Percentiles rank a stretch among this genome's conserved stretches.
Conservation (phyloP, 2,888 invertebrate genomes). For the Bugulina stolonifera region DNA sequence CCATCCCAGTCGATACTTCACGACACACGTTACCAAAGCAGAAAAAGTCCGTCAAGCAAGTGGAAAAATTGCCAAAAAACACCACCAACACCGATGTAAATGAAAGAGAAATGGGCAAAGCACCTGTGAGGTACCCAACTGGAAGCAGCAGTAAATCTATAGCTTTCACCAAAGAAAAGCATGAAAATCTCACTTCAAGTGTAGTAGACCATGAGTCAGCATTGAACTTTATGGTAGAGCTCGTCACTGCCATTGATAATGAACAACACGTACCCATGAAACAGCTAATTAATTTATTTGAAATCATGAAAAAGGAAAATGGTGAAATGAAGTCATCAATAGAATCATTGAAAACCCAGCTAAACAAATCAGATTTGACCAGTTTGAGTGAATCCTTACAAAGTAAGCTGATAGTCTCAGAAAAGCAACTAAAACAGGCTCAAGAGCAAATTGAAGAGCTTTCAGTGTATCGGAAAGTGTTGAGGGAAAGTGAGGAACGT, state of each 20-base stretch:
- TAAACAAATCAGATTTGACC: not conserved
- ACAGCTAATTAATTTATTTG: slow-evolving; percentile 21
- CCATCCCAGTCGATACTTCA: not conserved
- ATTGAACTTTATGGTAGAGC: slow-evolving; percentile 4
- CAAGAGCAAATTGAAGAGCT: slow-evolving; percentile 13
- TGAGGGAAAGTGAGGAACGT: slow-evolving; percentile 3
- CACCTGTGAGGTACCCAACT: not conserved
- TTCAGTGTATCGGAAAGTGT: not conserved
- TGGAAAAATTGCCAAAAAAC: not conserved
- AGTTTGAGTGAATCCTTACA: slow-evolving; percentile 1
- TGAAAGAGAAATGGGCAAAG: not conserved
- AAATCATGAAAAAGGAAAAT: slow-evolving; percentile 22
- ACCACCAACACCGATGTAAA: not conserved
- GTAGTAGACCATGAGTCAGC: not conserved
- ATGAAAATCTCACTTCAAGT: not conserved
- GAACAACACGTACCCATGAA: slow-evolving; percentile 23
- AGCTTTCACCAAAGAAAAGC: not conserved
- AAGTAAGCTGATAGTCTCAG: not conserved
- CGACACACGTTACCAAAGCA: not conserved
- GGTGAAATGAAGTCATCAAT: slow-evolving; percentile 17
- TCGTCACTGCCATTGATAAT: slow-evolving; percentile 1
- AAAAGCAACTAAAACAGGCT: not conserved
- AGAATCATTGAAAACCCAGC: not conserved
- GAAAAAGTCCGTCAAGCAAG: not conserved
- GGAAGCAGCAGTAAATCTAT: not conserved